Evolutionary conservation across 2,888 invertebrate species (phyloP), one percentile per base, ranked within the genome.

Genomic region (Acanthosepion esculentum): DNA sequence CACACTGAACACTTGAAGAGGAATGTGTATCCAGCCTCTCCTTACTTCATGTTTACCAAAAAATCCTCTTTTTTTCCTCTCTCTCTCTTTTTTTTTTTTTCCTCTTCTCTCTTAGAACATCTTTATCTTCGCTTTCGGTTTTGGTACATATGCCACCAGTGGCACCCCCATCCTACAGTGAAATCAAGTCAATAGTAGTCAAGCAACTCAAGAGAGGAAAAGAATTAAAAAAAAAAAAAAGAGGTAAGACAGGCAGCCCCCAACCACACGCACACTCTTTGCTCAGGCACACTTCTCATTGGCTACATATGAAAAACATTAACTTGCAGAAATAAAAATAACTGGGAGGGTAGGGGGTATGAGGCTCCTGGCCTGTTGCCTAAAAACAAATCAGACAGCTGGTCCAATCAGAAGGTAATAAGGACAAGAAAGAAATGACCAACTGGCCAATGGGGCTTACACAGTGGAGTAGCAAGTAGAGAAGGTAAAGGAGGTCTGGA

Each of bases 1-100:
- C 93, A 93, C 93, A 93, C 93, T 93, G 93, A 93, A 53, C 93
- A 93, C 53, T 93, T 93, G 50, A 93, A 93, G 50, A 93, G 93
- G 93, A 93, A 93, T 93, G 93, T 93, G 53, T 93, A 93, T 93
- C 48, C 93, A 53, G 53, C 50, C 93, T 93, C 50, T 48, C 93
- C 93, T 93, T 93, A 92, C 92, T 92, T 92, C 92, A 48, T 92
- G 48, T 92, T 50, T 92, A 92, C 48, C 48, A 29, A 26, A 48
- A 92, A 92, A 48, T 29, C 26, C 18, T n/a, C n/a, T n/a, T 8
- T 26, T 26, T 50, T 93, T 53, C 10, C 15, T 53, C 12, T 50
- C 18, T 92, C 48, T 92, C 92, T 92, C 92, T 92, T 18, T 92
- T 48, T 48, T 50, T 91, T 26, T 48, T 41, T 33, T 29, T 92